Evolutionary conservation across 2,888 invertebrate species (phyloP), one percentile per base, ranked within the genome.

Genomic region (Parnassius glacialis): DNA sequence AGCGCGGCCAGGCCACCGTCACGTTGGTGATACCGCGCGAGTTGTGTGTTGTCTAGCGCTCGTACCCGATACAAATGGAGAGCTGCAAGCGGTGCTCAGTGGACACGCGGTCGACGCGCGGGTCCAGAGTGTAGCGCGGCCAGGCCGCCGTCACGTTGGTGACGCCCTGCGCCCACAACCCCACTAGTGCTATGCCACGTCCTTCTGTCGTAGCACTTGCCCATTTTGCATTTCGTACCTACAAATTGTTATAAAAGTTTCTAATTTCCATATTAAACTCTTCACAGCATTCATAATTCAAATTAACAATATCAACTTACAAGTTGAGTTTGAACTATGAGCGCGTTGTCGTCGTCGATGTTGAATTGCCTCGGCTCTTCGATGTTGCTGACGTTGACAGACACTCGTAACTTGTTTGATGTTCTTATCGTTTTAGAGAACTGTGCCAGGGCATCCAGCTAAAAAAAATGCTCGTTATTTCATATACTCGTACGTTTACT

Each of bases 111-210:
- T 97, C 97, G 3, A 97, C 95, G 74, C 96, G 94, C 1, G 97
- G 97, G 84, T 97, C 97, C 1, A 98, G 92, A 54, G 94, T 95
- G 84, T 97, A 98, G 68, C 96, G 92, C 3, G 98, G 97, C 94
- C 96, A 96, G 45, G 96, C 95, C 41, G 96, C 97, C 12, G 97
- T 97, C 3, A 97, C 96, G 78, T 97, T 96, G 64, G 97, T 93
- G 82, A 96, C 95, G 76, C 96, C 97, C 53, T 93, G 93, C 70
- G 96, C 97, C 0, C 95, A 93, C 20, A 98, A 93, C 73, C 96
- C 95, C 52, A 96, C 93, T 63, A 97, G 84, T 0, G 95, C 95
- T 59, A 97, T 93, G 10, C 98, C 98, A 54, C 92, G 93, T 12
- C 98, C 98, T 70, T 93, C 94, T 0, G 96, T 97, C 55, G 94